Base-by-base conservation (phyloP, 2,888 invertebrate genomes). In the Cyaniris semiargus region DNA sequence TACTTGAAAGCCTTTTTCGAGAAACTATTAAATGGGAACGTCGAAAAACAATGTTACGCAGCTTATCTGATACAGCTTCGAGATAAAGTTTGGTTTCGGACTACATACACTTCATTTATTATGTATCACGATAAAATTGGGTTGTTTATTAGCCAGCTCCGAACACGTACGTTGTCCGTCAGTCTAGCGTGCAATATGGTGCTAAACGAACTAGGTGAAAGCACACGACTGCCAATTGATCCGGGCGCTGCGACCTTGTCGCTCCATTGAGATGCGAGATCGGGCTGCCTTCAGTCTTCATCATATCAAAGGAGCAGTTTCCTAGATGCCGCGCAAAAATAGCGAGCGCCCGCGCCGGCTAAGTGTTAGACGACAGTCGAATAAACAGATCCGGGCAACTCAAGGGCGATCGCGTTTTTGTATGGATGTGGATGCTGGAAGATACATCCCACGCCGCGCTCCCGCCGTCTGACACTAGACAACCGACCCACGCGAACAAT, bases 321-420 rank as follows among this genome's bases (percentile, higher is more conserved):
- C 85, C 83, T 84, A 83, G 83, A 84, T 86, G 86, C 86, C 84
- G 86, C 81, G 88, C 90, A 88, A 90, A 93, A 92, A 93, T 93
- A 93, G 90, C 90, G 81, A 86, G 87, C 88, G 90, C 92, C 89
- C 89, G 90, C 66, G 89, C 85, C 85, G 87, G 89, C 86, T 92
- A 93, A 93, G 93, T 93, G 93, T 89, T 92, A 91, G 89, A 92
- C 89, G 93, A 93, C 92, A 93, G 90, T 89, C 87, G 87, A 85
- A 89, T 93, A 93, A 93, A 93, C 94, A 93, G 84, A 83, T 82
- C 82, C 84, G 85, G 85, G 84, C 80, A 79, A 83, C 86, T 90
- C 92, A 92, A 92, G 93, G 92, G 86, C 91, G 84, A 79, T 79
- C 83, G 83, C 82, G 84, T 88, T 89, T 90, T 88, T 89, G 85